These are phyloP conservation scores for Rhinoraja longicauda DNA, from an alignment of 2,797 vertebrate species.

Conservation along the genomic window DNA sequence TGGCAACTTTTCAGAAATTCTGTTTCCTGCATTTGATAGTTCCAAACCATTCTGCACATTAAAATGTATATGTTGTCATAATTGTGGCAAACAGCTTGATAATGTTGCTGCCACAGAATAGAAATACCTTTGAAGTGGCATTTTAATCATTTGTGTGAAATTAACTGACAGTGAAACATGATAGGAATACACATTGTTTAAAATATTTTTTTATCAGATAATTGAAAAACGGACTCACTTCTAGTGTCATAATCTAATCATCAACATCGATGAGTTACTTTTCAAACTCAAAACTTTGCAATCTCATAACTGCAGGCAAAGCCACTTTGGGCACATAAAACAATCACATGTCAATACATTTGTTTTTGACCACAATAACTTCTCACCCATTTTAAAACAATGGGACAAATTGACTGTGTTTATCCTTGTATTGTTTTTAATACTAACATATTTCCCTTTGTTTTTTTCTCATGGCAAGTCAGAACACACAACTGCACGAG, in stretches of 20 bases:
- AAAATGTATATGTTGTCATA: constrained; percentile 43
- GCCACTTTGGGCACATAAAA: not conserved
- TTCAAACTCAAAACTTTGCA: not conserved
- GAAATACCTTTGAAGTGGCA: not conserved
- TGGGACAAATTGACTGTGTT: constrained; percentile 47
- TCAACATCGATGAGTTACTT: not conserved
- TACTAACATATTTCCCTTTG: constrained; percentile 16
- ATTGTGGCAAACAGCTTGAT: not conserved
- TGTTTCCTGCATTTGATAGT: constrained; percentile 46
- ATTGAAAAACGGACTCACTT: not conserved
- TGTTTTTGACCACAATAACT: constrained; percentile 23
- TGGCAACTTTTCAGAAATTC: constrained; percentile 33
- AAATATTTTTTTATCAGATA: not conserved
- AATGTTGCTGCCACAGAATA: not conserved
- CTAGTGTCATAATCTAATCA: not conserved
- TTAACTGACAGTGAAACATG: too few species aligned
- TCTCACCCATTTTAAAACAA: constrained; percentile 45
- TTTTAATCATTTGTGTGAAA: not conserved
- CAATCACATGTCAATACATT: not conserved
- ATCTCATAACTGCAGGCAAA: not conserved
- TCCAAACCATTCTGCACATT: constrained; percentile 45
- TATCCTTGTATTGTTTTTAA: constrained; percentile 52
- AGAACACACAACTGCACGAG: not conserved
- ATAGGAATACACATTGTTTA: not conserved
- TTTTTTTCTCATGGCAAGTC: not conserved